Conservation (phyloP, 1,140 invertebrate genomes). For the Drosophila rufa region DNA sequence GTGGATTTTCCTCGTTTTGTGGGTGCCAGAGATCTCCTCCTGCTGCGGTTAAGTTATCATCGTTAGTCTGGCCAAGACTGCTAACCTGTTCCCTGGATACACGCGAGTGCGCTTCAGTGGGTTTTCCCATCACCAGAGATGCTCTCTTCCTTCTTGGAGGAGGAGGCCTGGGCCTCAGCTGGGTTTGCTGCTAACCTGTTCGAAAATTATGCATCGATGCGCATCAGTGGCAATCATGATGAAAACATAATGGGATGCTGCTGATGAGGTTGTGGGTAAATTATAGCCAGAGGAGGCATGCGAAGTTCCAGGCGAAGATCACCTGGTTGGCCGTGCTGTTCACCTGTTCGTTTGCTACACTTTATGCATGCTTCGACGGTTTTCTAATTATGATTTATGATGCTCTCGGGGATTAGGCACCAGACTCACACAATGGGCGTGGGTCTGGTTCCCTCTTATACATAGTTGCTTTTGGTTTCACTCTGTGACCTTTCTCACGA, state of each 20-base stretch:
- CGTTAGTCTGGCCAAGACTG: constrained; percentile 14
- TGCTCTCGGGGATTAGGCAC: constrained; percentile 22
- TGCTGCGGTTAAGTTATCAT: constrained; percentile 1
- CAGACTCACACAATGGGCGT: constrained; percentile 1
- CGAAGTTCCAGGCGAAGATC: neutral
- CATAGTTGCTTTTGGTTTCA: constrained; percentile 20
- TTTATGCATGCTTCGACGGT: constrained; percentile 48
- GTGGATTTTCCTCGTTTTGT: neutral
- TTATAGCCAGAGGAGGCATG: neutral
- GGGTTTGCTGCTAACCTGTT: constrained; percentile 55
- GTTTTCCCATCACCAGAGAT: constrained; percentile 36
- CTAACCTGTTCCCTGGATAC: constrained; percentile 41
- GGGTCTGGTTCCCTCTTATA: neutral
- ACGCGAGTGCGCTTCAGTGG: constrained; percentile 47
- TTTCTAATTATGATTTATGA: constrained; percentile 57
- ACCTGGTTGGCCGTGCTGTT: constrained; percentile 12
- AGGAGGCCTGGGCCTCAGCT: neutral
- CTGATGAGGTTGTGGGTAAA: constrained; percentile 8
- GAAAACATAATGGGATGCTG: constrained; percentile 36
- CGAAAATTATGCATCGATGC: constrained; percentile 64
- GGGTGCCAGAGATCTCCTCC: constrained; percentile 2
- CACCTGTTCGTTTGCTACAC: constrained; percentile 55
- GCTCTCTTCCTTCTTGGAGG: constrained; percentile 14
- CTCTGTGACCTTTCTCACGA: constrained; percentile 30
- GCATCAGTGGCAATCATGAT: constrained; percentile 49